phyloP scores from a whole-genome alignment of 2,113 vertebrate species.

The Okapia johnstoni region DNA sequence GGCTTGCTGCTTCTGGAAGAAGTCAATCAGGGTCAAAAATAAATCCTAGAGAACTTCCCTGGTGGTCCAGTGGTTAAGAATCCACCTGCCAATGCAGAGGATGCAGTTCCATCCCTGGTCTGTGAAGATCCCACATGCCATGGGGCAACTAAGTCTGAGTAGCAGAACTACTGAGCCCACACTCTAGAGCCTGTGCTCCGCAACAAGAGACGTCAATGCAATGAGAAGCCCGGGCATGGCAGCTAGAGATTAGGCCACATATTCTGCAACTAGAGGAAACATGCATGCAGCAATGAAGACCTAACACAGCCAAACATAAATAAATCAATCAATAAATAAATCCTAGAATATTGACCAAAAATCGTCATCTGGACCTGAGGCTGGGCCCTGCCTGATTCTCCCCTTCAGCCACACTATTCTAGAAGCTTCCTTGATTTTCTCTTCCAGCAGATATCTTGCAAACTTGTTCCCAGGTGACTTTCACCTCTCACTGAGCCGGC shows the following conservation, averaged over 20 bases:
- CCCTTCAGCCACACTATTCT: neutral
- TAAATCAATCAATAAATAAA: neutral
- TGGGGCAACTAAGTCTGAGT: neutral
- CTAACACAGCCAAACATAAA: neutral
- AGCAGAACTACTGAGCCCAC: neutral
- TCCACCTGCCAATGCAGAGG: neutral
- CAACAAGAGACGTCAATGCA: neutral
- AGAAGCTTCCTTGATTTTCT: neutral
- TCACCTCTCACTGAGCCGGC: neutral
- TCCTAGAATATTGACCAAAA: neutral
- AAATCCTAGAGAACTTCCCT: neutral
- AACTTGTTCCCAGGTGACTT: neutral
- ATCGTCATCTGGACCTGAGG: too few species aligned
- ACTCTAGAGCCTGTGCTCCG: accelerated
- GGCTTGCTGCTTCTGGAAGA: neutral
- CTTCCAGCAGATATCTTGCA: neutral
- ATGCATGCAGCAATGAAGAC: accelerated
- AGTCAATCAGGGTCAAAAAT: neutral
- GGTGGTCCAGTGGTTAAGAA: neutral
- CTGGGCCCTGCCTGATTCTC: neutral
- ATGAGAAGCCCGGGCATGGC: accelerated
- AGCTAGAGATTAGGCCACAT: neutral
- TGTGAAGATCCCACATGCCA: neutral
- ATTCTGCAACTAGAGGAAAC: accelerated
- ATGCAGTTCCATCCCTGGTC: neutral